Evolutionary conservation across 2,797 vertebrate species (phyloP), one percentile per base, ranked within the genome.

Genomic region (Pseudocheirus occidentalis): DNA sequence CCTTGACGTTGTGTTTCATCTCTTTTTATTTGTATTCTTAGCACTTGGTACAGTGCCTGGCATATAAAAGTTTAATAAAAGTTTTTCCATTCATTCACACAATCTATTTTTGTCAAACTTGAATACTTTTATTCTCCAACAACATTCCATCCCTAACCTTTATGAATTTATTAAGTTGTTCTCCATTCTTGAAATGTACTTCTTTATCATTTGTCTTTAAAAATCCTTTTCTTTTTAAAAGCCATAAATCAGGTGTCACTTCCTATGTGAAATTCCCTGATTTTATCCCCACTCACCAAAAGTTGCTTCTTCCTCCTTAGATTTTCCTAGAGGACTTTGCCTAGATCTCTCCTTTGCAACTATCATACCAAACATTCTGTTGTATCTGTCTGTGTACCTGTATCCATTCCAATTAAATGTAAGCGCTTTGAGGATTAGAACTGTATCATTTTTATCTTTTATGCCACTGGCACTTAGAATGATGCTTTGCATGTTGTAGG

Each of bases 401-500:
- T 87, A 24, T 87, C 40, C 73, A 46, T 87, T 87, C 40, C 66
- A 21, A 87, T 87, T 46, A 50, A 81, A 24, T 24, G 40, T 87
- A 50, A 87, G 21, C 9, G 27, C 21, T 87, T 50, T 87, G 40
- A 87, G 73, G 40, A 87, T 46, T 87, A 87, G 73, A 50, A 87
- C 12, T 87, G 9, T 11, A 87, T 87, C 9, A 27, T 50, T 50
- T 46, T 87, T 50, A 27, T 50, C 55, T 90, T 56, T 58, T 18
- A 10, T 87, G 52, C 92, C 57, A 3, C 94, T 90, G 52, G 29
- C 46, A 55, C 9, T 18, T 94, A 91, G 40, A 31, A 92, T 57
- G 95, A 40, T 94, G 50, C 46, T 91, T 90, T 24, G 62, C 21
- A 91, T 31, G 5, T 92, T 31, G 16, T 81, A 93, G 66, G 92